Percentiles rank a stretch among this genome's conserved stretches.
These are phyloP conservation scores for Eriosoma lanigerum DNA, from an alignment of 1,140 invertebrate genomes.

Conservation along the genomic window DNA sequence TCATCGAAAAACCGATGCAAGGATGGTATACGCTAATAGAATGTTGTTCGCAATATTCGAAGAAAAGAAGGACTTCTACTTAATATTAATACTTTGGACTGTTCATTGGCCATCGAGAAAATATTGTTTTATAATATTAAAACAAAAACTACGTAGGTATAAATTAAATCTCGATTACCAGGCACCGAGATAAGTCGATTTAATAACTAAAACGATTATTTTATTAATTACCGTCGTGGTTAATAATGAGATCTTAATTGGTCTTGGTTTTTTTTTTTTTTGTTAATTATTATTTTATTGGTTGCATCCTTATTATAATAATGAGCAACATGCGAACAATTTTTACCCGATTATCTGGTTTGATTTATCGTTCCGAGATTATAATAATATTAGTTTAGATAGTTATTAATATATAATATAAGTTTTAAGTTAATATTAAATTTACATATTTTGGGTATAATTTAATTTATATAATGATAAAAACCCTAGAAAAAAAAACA, in stretches of 20 bases:
- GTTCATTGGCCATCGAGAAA: no score
- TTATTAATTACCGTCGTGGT: not conserved
- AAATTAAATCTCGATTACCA: no score
- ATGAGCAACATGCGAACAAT: conserved; percentile 12
- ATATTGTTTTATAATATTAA: no score
- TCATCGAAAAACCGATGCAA: no score
- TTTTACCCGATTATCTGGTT: conserved; percentile 23
- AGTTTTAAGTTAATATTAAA: conserved; percentile 44
- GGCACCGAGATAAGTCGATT: not conserved
- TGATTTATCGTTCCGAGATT: conserved; percentile 21
- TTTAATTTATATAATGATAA: conserved; percentile 43
- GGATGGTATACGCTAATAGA: no score
- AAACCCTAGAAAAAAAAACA: conserved; percentile 24
- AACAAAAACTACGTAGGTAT: no score
- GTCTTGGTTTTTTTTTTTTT: not conserved
- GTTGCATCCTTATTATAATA: not conserved
- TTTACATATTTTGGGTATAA: conserved; percentile 23
- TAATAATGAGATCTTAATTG: conserved; percentile 28
- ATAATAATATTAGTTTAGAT: conserved; percentile 36
- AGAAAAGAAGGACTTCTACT: no score
- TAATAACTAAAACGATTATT: not conserved
- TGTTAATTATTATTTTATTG: not conserved
- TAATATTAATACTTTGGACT: no score
- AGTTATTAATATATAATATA: conserved; percentile 34
- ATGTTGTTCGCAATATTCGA: no score